Evolutionary conservation across 2,888 invertebrate species (phyloP), one percentile per base, ranked within the genome.

Genomic region (Hirtodrosophila cameraria): DNA sequence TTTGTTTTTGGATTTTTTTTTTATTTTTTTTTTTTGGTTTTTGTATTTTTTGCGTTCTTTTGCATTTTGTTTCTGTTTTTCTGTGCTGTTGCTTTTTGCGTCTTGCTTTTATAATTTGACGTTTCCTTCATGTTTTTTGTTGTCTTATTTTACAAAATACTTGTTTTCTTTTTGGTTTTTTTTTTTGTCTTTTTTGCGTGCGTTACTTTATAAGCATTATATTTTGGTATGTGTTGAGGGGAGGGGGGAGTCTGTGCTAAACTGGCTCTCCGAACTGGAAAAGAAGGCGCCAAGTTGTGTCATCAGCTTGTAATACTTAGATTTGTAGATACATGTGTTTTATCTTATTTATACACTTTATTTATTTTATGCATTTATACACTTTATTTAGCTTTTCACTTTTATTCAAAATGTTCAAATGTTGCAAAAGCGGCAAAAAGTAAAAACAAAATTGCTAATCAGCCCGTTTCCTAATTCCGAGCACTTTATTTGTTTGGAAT

Each of bases 81-180:
- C 16, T 53, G 43, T 38, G 3, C n/a, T 54, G 62, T 52, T 38
- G 52, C 62, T 74, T 72, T 81, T 75, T 75, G 76, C 73, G 62
- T 65, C 64, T 70, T 60, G 74, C 64, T 45, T 79, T 71, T 66
- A 48, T 52, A 58, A 58, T 70, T 62, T 67, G 57, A 52, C 58
- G 62, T 52, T 70, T 66, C 63, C 69, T 70, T 57, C 18, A 15
- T 50, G 54, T 6, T 7, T 25, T 41, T 38, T 55, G 54, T 50
- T 55, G 33, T 31, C 39, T 33, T 15, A 41, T 48, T 42, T 54
- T 61, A 58, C 69, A 46, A 58, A 58, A 63, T 55, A 54, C 45
- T 65, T 46, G 60, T 54, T 66, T 60, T 13, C 43, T 41, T 45
- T 31, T 42, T 25, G 27, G 18, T 25, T 5, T 36, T n/a, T 20